A percentile compares a stretch with the other conserved stretches of the same genome.
phyloP scores from a whole-genome alignment of 2,888 invertebrate genomes.

The Andrena trimmerana region DNA sequence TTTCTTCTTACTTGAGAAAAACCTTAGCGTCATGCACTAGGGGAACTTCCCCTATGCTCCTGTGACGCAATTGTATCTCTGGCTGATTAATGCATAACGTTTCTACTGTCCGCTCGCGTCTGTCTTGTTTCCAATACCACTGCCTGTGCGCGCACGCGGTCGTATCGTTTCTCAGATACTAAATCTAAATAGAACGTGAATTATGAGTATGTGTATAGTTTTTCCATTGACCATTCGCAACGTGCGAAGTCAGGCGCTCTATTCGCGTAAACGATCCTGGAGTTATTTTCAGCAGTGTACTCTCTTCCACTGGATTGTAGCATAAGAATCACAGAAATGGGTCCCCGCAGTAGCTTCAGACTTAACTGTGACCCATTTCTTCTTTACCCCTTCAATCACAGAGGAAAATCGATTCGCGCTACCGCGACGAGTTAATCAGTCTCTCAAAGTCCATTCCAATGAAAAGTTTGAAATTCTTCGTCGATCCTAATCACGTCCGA shows the following conservation, averaged over 20 bases:
- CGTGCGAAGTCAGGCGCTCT: not conserved
- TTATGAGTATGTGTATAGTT: not conserved
- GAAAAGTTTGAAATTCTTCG: conserved; percentile 20
- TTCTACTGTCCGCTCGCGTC: conserved; percentile 55
- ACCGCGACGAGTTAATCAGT: conserved; percentile 9
- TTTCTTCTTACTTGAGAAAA: too few relatives aligned
- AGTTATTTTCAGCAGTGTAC: not conserved
- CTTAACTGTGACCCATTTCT: conserved; percentile 11
- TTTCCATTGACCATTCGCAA: not conserved
- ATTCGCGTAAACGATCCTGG: not conserved
- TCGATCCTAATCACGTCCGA: conserved; percentile 10
- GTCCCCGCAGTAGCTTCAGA: not conserved
- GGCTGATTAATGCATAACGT: conserved; percentile 61
- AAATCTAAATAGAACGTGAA: too few relatives aligned
- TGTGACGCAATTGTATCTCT: conserved; percentile 13
- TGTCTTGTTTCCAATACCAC: conserved; percentile 25
- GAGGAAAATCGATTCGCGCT: not conserved
- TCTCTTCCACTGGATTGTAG: not conserved
- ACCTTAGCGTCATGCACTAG: too few relatives aligned
- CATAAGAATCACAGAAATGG: not conserved
- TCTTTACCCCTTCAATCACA: conserved; percentile 1
- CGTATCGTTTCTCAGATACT: too few relatives aligned
- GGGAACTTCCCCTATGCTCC: conserved; percentile 1
- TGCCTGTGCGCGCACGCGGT: not conserved
- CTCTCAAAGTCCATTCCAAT: not conserved